Conservation (phyloP, 2,888 invertebrate genomes). For the Acanthosepion pharaonis region DNA sequence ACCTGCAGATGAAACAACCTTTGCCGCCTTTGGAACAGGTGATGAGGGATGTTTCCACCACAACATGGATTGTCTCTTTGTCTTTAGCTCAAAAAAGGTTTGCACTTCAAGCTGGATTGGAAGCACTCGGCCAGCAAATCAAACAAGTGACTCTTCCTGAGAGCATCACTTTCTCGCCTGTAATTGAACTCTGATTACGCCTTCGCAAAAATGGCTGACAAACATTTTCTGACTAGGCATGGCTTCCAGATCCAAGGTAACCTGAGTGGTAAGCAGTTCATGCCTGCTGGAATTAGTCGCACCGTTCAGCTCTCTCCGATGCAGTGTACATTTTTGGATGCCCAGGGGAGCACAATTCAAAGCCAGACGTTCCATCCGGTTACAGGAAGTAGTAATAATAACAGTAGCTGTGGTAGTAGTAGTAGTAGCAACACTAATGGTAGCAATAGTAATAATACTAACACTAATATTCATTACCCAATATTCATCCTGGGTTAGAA, state of each 20-base stretch:
- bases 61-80: no score
- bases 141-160: neutral
- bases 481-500: neutral
- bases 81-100: neutral
- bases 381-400: neutral
- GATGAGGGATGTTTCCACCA: no score
- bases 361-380: neutral
- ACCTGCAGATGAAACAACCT: no score
- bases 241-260: neutral
- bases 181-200: neutral
- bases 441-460: neutral
- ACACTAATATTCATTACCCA: neutral
- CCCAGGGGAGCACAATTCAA: neutral
- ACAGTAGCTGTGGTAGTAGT: neutral
- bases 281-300: neutral
- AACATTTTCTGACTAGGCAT: neutral
- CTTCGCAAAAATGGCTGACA: neutral
- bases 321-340: neutral
- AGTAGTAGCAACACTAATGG: neutral
- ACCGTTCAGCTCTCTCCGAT: neutral
- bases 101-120: neutral
- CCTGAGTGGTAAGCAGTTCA: neutral
- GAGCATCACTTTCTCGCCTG: neutral
- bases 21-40: no score
- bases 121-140: neutral